Base-by-base conservation (phyloP, 1,140 invertebrate genomes). In the Macrosteles quadrilineatus region DNA sequence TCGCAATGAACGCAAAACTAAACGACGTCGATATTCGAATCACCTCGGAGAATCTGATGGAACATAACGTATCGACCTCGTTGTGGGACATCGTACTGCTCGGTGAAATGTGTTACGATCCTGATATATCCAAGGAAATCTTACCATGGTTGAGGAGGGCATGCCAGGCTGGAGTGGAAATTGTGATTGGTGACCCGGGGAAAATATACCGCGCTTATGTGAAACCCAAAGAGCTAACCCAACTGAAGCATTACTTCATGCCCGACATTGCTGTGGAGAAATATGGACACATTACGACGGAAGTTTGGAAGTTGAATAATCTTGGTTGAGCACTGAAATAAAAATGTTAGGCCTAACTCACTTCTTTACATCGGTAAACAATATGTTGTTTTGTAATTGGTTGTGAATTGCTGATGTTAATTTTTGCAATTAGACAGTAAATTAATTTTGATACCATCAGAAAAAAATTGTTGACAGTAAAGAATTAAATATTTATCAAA, bases 61-160 rank as follows among this genome's bases (percentile, higher is more conserved):
- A 6, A 4, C 47, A 50, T 17, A 50, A 50, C 6, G 3, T 71
- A 70, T 11, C 65, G 27, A 50, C 19, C 4, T 9, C 14, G 47
- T 68, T 25, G 27, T 71, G n/a, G 73, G 83, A 86, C 71, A 74
- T 81, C 1, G 78, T 87, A 29, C 75, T 87, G 9, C 76, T 86
- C 17, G 85, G 85, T 14, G 85, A 86, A 73, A 81, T 86, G 77
- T 81, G 86, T 70, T 87, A 87, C 72, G 83, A 86, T 70, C 81
- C 84, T 70, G 79, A 83, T 55, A 82, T 84, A 55, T 80, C 82
- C 0, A 76, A 73, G 3, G 31, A 68, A 11, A 67, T 86, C 12
- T 81, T 84, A 36, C 71, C 79, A 0, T 86, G 86, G 85, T 73
- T 86, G 0, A 69, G 75, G 2, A 65, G 66, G 12, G 70, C 82